A percentile compares a stretch with the other conserved stretches of the same genome.
phyloP scores from a whole-genome alignment of 1,140 invertebrate genomes.

The Nasonia vitripennis region DNA sequence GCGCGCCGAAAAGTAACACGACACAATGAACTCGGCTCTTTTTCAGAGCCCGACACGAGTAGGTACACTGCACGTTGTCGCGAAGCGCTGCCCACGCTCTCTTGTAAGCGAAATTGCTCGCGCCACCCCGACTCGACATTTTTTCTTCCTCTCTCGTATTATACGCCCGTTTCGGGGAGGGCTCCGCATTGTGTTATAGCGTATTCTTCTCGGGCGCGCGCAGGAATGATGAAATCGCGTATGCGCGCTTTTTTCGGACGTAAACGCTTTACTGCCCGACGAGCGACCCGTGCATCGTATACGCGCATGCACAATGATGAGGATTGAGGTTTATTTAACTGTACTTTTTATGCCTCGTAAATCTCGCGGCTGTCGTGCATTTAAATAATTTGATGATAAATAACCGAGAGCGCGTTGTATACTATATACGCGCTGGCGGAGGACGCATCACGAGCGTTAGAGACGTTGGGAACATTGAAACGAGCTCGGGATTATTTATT shows the following conservation, averaged over 20 bases:
- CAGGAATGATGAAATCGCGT: slow-evolving; percentile 42
- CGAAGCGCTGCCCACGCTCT: slow-evolving; percentile 38
- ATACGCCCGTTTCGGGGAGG: background rate
- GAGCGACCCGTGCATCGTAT: background rate
- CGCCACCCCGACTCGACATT: background rate
- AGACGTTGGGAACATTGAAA: too few species aligned
- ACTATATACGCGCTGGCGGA: too few species aligned
- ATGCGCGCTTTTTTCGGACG: slow-evolving; percentile 22
- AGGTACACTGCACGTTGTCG: too few species aligned
- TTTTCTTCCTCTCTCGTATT: slow-evolving; percentile 16
- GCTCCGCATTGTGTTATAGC: background rate
- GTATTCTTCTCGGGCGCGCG: slow-evolving; percentile 5
- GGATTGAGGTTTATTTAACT: slow-evolving; percentile 50
- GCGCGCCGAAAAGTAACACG: background rate
- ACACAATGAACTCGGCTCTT: background rate
- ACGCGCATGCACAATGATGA: slow-evolving; percentile 32
- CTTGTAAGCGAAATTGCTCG: slow-evolving; percentile 38
- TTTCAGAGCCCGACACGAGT: background rate
- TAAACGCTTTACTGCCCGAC: slow-evolving; percentile 26
- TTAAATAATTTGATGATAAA: slow-evolving; percentile 43
- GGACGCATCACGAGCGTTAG: too few species aligned
- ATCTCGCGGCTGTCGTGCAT: slow-evolving; percentile 23
- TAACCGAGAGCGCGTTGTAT: background rate
- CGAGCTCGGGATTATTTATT: too few species aligned
- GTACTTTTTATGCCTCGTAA: slow-evolving; percentile 45